Percentiles rank a stretch among this genome's conserved stretches.
phyloP scores from a whole-genome alignment of 2,888 invertebrate species.

The Amphipyra berbera region DNA sequence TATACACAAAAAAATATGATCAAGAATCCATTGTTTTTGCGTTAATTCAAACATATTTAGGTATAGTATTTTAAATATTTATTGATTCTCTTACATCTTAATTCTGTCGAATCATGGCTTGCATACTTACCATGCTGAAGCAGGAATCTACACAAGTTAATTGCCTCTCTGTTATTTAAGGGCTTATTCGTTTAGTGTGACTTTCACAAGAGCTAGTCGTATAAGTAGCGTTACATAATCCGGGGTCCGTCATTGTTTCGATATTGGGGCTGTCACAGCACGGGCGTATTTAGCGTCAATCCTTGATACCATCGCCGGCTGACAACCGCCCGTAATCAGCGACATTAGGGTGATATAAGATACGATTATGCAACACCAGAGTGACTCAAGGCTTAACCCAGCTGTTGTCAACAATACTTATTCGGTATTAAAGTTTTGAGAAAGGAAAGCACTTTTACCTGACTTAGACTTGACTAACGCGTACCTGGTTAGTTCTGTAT shows the following conservation, averaged over 20 bases:
- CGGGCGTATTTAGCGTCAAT: constrained; percentile 88
- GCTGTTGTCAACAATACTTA: constrained; percentile 43
- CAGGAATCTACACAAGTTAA: too few relatives aligned
- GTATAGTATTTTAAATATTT: too few relatives aligned
- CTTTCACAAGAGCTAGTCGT: constrained; percentile 77
- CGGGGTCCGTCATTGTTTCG: constrained; percentile 86
- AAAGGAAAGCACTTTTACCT: neutral
- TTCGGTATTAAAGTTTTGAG: constrained; percentile 1
- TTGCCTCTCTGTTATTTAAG: constrained; percentile 16
- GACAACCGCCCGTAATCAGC: constrained; percentile 76
- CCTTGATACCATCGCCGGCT: constrained; percentile 84
- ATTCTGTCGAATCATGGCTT: too few relatives aligned
- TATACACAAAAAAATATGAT: too few relatives aligned
- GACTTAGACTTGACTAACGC: neutral
- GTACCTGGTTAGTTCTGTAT: neutral
- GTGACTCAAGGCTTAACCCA: constrained; percentile 60
- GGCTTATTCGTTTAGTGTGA: constrained; percentile 53
- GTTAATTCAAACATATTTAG: too few relatives aligned
- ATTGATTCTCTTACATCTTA: too few relatives aligned
- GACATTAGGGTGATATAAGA: constrained; percentile 78
- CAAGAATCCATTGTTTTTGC: too few relatives aligned
- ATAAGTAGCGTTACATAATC: constrained; percentile 84
- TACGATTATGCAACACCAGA: constrained; percentile 76
- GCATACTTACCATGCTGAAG: too few relatives aligned
- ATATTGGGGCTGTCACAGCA: constrained; percentile 86